These are phyloP conservation scores for Gymnothorax javanicus DNA, from an alignment of 2,797 vertebrate genomes.

Conservation along the genomic window DNA sequence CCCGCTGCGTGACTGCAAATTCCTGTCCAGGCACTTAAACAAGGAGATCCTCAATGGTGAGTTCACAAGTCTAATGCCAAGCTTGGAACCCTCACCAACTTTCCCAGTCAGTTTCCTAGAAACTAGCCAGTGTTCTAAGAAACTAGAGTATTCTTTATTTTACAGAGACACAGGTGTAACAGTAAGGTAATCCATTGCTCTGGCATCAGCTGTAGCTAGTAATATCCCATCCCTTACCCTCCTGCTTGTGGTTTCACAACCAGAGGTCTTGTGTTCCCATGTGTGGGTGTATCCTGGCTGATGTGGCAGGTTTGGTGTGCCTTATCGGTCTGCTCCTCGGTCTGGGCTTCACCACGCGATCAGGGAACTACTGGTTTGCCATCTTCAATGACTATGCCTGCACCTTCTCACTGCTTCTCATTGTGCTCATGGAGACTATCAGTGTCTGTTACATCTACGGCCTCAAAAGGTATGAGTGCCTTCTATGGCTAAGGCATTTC, in stretches of 20 bases:
- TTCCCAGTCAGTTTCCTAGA: too few relatives aligned
- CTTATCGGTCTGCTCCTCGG: conserved; percentile 79
- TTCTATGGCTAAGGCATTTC: background rate
- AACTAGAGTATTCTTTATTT: background rate
- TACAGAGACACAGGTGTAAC: background rate
- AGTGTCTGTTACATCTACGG: conserved; percentile 87
- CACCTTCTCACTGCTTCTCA: conserved; percentile 85
- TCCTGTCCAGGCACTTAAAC: conserved; percentile 69
- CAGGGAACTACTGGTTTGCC: conserved; percentile 92
- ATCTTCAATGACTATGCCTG: conserved; percentile 92
- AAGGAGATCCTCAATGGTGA: conserved; percentile 90
- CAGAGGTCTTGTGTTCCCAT: background rate
- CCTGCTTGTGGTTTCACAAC: background rate
- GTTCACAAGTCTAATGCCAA: conserved; percentile 25
- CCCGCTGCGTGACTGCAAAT: conserved; percentile 83
- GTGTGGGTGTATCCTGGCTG: background rate
- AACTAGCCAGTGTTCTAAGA: background rate
- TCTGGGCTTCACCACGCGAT: conserved; percentile 81
- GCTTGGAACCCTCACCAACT: background rate
- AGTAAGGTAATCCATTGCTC: background rate
- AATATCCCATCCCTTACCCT: background rate
- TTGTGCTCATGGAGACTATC: conserved; percentile 84
- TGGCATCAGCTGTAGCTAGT: background rate
- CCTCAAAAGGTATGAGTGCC: conserved; percentile 73
- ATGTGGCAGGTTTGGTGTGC: conserved; percentile 76